Percentiles rank a stretch among this genome's conserved stretches.
phyloP scores from a whole-genome alignment of 2,888 invertebrate genomes.

The Caenorhabditis panamensis region DNA sequence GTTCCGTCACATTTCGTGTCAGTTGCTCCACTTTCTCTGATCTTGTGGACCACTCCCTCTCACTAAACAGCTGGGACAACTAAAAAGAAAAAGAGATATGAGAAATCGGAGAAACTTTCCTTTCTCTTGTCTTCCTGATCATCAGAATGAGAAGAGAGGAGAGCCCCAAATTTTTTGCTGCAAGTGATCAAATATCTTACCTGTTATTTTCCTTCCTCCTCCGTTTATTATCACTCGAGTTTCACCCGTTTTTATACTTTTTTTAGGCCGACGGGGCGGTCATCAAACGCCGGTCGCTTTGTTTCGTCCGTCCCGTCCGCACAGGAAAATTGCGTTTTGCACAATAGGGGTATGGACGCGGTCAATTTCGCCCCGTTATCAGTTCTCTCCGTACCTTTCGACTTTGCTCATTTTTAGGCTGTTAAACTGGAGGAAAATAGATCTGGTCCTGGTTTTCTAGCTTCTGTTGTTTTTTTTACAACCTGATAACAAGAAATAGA shows the following conservation, averaged over 20 bases:
- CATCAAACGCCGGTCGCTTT: background rate
- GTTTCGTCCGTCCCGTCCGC: conserved; percentile 1
- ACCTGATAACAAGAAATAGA: background rate
- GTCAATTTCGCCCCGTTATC: background rate
- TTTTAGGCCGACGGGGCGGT: background rate
- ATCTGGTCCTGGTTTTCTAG: background rate
- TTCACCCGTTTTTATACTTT: background rate
- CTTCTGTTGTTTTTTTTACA: background rate
- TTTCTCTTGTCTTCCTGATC: background rate
- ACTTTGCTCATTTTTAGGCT: conserved; percentile 4
- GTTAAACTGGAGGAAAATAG: background rate
- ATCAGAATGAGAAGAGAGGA: background rate
- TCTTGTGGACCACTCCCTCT: conserved; percentile 11
- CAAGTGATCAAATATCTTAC: conserved; percentile 4
- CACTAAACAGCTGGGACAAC: conserved; percentile 6
- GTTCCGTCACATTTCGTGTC: conserved; percentile 54
- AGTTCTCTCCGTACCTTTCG: background rate
- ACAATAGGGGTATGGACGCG: conserved; percentile 8
- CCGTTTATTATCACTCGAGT: background rate
- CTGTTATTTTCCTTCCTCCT: background rate
- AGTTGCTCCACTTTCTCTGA: conserved; percentile 34
- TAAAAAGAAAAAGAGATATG: background rate
- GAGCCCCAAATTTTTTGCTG: background rate
- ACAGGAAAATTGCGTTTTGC: conserved; percentile 1
- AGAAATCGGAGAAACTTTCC: background rate